phyloP scores from a whole-genome alignment of 2,113 vertebrate genomes.

The Forbesichthys agassizii region DNA sequence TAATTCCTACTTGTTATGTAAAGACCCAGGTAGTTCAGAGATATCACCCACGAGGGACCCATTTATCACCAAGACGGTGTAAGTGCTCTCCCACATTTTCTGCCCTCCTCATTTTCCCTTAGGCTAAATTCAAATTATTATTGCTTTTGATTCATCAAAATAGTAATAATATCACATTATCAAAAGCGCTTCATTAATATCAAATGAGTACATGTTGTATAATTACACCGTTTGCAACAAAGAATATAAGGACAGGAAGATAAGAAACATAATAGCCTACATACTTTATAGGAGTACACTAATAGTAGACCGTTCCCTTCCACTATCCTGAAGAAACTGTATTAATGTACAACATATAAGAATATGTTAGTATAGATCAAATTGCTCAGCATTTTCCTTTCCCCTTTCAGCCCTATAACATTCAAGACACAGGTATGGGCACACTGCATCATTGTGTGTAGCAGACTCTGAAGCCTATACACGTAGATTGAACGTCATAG shows the following conservation, averaged over 20 bases:
- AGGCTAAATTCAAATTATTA: constrained; percentile 60
- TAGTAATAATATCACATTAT: constrained; percentile 60
- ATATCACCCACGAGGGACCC: constrained; percentile 49
- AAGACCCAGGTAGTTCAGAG: constrained; percentile 56
- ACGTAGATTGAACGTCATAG: too few relatives aligned
- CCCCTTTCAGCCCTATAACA: too few relatives aligned
- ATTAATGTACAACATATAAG: too few relatives aligned
- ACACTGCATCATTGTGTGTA: too few relatives aligned
- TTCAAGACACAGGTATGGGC: too few relatives aligned
- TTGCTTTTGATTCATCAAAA: constrained; percentile 50
- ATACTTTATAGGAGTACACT: too few relatives aligned
- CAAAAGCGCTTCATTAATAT: constrained; percentile 57
- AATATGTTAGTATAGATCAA: too few relatives aligned
- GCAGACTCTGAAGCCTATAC: too few relatives aligned
- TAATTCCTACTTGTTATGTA: constrained; percentile 53
- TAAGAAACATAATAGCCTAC: not conserved
- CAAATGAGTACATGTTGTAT: constrained; percentile 57
- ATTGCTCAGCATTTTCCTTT: too few relatives aligned
- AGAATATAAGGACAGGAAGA: constrained; percentile 53
- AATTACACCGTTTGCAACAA: constrained; percentile 58
- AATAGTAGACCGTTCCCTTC: too few relatives aligned
- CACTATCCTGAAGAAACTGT: too few relatives aligned
- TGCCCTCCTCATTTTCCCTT: constrained; percentile 36
- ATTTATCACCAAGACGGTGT: constrained; percentile 60
- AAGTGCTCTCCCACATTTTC: constrained; percentile 43